A percentile compares a stretch with the other conserved stretches of the same genome.
These are phyloP conservation scores for Macrotrachela quadricornifera DNA, from an alignment of 1,140 invertebrate species.

Conservation along the genomic window DNA sequence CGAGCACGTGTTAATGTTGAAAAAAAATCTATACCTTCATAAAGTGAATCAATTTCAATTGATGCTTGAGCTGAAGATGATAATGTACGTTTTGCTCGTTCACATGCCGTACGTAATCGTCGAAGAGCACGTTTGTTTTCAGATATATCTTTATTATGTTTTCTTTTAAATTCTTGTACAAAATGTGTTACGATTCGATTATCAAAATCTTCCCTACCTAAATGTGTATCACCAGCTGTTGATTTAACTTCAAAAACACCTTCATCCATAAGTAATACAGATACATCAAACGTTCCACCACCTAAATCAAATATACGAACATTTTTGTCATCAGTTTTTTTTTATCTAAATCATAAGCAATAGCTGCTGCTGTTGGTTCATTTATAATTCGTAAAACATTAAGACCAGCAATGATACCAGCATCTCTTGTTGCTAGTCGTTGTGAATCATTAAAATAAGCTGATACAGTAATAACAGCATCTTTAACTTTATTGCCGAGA, in stretches of 20 bases:
- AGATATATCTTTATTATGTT: constrained; percentile 15
- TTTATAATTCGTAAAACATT: constrained; percentile 35
- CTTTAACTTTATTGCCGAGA: too few relatives aligned
- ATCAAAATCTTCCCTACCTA: constrained; percentile 18
- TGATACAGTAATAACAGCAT: too few relatives aligned
- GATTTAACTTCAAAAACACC: constrained; percentile 10
- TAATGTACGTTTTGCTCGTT: constrained; percentile 17
- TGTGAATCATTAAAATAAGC: too few relatives aligned
- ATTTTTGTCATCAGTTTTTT: constrained; percentile 17
- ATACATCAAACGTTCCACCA: constrained; percentile 10
- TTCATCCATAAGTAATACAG: constrained; percentile 10
- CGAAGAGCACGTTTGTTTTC: constrained; percentile 14
- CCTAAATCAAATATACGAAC: constrained; percentile 20
- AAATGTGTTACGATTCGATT: constrained; percentile 18
- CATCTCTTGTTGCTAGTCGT: constrained; percentile 37
- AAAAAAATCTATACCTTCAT: constrained; percentile 8
- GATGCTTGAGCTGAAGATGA: constrained; percentile 21
- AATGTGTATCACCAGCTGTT: constrained; percentile 10
- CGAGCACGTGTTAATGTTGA: constrained; percentile 8
- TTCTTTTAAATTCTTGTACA: constrained; percentile 16
- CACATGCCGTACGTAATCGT: constrained; percentile 27
- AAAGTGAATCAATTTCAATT: constrained; percentile 14
- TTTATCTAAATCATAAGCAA: constrained; percentile 35
- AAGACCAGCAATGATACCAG: constrained; percentile 34
- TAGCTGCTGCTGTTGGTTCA: constrained; percentile 32